Evolutionary conservation across 2,797 vertebrate genomes (phyloP), one percentile per base, ranked within the genome.

Genomic region (Oceanodroma leucorhoa): DNA sequence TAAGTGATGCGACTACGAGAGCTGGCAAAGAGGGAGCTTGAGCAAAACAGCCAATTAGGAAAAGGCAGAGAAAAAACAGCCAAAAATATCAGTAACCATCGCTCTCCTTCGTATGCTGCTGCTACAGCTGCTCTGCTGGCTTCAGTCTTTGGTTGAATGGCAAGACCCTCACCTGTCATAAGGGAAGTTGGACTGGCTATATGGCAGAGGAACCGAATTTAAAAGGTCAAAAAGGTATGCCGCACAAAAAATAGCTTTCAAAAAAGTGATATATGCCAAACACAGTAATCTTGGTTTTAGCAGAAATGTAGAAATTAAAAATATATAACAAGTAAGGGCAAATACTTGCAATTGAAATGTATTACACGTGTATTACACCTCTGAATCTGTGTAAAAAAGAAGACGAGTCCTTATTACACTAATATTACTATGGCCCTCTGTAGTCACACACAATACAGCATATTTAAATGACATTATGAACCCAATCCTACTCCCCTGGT

Each of bases 101-200:
- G 15, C 65, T 40, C 80, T 84, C 53, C 83, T 89, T 71, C 83
- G 0, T 50, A 45, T 20, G 51, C 55, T 75, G 66, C 70, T 90
- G 75, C 55, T 83, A 45, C 93, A 80, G 93, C 85, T 96, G 91
- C 85, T 92, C 67, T 83, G 70, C 81, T 82, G 80, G 77, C 75
- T 94, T 64, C 60, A 26, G 24, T 43, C 50, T 89, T 57, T 57
- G 83, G 54, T 29, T 82, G 80, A 76, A 45, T 3, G 41, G 80
- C 64, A 92, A 85, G 83, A 90, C 58, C 58, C 66, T 89, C 38
- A 38, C 38, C 34, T 57, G 57, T 53, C 41, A 15, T 46, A 82
- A 61, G 34, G 41, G 70, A 79, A 90, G 58, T 9, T 62, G 30
- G 60, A 34, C 60, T 34, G 67, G 26, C 50, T 70, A 10, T 41